These are phyloP conservation scores for Pagrus major DNA, from an alignment of 2,113 vertebrate species.

Conservation along the genomic window DNA sequence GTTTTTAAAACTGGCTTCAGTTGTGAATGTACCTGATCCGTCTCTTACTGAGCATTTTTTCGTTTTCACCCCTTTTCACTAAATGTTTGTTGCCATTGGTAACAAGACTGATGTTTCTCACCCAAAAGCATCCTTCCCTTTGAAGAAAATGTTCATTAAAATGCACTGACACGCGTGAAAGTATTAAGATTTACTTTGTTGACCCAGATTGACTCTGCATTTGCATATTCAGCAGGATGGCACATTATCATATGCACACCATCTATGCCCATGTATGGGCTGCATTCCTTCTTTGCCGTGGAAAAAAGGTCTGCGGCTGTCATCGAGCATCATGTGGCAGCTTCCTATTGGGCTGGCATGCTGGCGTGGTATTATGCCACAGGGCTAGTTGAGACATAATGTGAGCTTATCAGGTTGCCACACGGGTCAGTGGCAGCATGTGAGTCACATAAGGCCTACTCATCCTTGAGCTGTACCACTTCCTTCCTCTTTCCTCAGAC, in stretches of 20 bases:
- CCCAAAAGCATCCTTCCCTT: conserved; percentile 32
- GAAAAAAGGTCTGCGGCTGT: conserved; percentile 56
- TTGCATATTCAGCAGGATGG: conserved; percentile 58
- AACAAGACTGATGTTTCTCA: conserved; percentile 27
- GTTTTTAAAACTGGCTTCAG: neutral
- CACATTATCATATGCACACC: conserved; percentile 10
- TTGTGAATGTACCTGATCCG: neutral
- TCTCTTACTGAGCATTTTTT: neutral
- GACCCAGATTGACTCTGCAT: conserved; percentile 50
- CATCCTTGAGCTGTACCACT: conserved; percentile 58
- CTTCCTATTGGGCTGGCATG: conserved; percentile 67
- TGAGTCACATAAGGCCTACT: conserved; percentile 75
- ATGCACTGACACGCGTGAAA: conserved; percentile 23
- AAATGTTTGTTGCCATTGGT: conserved; percentile 38
- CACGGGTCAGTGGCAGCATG: conserved; percentile 77
- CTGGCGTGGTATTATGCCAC: conserved; percentile 67
- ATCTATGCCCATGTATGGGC: conserved; percentile 69
- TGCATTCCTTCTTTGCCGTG: conserved; percentile 11
- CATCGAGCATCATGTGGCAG: conserved; percentile 60
- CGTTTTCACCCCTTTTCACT: neutral
- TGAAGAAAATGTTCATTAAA: conserved; percentile 57
- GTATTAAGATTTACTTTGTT: conserved; percentile 43
- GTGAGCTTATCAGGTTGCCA: conserved; percentile 78
- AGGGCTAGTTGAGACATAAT: conserved; percentile 75
- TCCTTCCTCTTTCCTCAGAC: conserved; percentile 59